phyloP scores from a whole-genome alignment of 2,888 invertebrate species.

The Philopedon plagiatum region DNA sequence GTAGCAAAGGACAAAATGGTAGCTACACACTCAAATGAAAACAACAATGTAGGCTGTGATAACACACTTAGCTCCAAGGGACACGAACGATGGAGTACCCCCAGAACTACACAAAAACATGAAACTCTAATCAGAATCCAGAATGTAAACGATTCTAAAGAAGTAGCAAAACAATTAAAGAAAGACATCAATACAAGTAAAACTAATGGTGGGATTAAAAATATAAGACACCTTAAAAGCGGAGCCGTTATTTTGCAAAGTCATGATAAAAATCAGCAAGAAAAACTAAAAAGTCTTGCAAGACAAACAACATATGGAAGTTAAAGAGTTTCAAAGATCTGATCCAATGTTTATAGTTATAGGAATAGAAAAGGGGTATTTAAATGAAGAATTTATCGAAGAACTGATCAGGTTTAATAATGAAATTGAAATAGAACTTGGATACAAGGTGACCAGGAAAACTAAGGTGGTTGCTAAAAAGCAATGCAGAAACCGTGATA shows the following conservation, averaged over 20 bases:
- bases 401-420: conserved; percentile 19
- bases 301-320: neutral
- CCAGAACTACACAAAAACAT: too few relatives aligned
- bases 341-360: conserved; percentile 17
- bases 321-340: conserved; percentile 8
- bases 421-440: conserved; percentile 14
- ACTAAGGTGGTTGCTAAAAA: conserved; percentile 23
- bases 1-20: too few relatives aligned
- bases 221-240: conserved; percentile 8
- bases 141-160: neutral
- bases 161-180: neutral
- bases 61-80: too few relatives aligned
- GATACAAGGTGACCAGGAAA: neutral
- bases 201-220: conserved; percentile 5
- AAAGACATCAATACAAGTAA: neutral
- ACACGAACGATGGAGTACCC: too few relatives aligned
- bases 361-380: conserved; percentile 13
- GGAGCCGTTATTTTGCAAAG: conserved; percentile 17
- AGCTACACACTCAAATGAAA: too few relatives aligned
- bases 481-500: neutral
- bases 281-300: conserved; percentile 14
- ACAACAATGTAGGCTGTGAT: too few relatives aligned
- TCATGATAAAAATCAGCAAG: conserved; percentile 17
- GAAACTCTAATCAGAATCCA: neutral
- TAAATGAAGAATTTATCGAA: conserved; percentile 15